Percentiles rank a stretch among this genome's conserved stretches.
Conservation (phyloP, 2,113 vertebrate species). For the Motacilla alba region DNA sequence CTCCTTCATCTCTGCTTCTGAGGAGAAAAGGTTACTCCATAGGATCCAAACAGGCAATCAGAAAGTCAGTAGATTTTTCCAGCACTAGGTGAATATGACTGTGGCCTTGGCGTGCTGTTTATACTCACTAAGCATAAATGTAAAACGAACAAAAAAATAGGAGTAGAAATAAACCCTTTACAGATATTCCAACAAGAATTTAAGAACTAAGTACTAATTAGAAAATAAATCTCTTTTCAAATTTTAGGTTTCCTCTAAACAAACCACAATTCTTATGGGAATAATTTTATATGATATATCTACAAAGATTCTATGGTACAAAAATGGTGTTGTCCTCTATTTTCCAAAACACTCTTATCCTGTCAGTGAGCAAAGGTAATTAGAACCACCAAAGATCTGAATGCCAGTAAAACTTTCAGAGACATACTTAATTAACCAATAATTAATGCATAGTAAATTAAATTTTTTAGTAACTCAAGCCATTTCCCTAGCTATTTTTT, state of each 20-base stretch:
- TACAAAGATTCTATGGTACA: background rate
- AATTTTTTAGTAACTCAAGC: conserved; percentile 31
- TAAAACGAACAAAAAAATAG: background rate
- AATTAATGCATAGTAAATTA: conserved; percentile 55
- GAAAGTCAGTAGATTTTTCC: background rate
- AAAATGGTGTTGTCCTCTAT: background rate
- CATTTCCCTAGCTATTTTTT: conserved; percentile 23
- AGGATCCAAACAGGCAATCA: background rate
- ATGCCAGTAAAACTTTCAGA: background rate
- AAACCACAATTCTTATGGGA: background rate
- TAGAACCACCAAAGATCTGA: background rate
- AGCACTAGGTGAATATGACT: background rate
- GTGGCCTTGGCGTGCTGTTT: background rate
- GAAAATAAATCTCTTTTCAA: background rate
- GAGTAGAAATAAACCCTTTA: background rate
- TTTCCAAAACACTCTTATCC: background rate
- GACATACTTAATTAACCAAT: conserved; percentile 18
- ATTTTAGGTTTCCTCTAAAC: background rate
- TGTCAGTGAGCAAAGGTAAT: background rate
- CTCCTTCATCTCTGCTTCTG: background rate
- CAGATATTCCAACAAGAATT: background rate
- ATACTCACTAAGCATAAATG: background rate
- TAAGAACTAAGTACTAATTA: background rate
- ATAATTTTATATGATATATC: background rate
- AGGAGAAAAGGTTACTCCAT: background rate